A percentile compares a stretch with the other conserved stretches of the same genome.
Conservation (phyloP, 2,113 vertebrate species). For the Mesitornis unicolor region DNA sequence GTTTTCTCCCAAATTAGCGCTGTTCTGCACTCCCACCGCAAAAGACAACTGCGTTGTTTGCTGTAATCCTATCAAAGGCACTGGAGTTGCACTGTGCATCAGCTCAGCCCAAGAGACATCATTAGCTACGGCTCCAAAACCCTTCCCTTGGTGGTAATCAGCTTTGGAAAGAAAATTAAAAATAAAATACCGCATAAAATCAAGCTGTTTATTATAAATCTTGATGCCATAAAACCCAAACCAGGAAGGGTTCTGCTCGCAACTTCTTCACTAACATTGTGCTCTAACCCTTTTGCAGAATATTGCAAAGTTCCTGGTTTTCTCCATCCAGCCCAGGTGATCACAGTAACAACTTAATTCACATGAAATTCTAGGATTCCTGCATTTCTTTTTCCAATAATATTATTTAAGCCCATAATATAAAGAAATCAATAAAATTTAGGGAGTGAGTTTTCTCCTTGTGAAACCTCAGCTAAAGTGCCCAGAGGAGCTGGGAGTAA, state of each 20-base stretch:
- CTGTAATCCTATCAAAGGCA: background rate
- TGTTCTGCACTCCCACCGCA: background rate
- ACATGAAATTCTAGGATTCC: background rate
- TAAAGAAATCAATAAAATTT: background rate
- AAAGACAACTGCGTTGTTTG: accelerated
- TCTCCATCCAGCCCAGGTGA: background rate
- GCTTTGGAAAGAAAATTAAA: background rate
- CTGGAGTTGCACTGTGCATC: background rate
- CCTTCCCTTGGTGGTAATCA: background rate
- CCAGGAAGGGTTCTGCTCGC: background rate
- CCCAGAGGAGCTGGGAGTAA: background rate
- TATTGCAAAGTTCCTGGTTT: background rate
- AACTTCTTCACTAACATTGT: background rate
- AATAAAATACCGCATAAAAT: background rate
- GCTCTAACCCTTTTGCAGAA: background rate
- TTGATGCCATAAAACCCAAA: background rate
- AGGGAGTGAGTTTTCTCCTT: constrained; percentile 3
- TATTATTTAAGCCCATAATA: constrained; percentile 2
- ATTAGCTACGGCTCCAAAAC: background rate
- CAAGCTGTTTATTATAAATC: background rate
- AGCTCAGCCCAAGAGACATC: background rate
- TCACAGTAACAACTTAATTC: no score
- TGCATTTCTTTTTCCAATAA: background rate
- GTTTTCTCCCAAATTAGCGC: background rate
- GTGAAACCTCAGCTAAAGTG: background rate